A percentile compares a stretch with the other conserved stretches of the same genome.
Evolutionary conservation across 2,113 vertebrate genomes (phyloP).

Genomic region (Xyrauchen texanus): DNA sequence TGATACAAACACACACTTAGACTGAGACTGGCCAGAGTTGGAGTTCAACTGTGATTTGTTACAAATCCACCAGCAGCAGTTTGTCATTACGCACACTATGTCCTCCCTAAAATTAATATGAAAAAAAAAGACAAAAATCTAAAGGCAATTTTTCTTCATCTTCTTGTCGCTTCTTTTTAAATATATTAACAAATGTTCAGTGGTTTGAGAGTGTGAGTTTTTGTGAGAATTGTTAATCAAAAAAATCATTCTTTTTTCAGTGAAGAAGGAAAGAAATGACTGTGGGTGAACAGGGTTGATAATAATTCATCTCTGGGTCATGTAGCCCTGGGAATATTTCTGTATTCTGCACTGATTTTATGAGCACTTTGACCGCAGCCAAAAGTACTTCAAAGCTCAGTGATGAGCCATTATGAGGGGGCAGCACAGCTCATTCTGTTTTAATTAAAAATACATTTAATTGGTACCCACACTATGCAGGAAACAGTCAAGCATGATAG

Average conservation of each 20-base stretch:
- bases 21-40: conserved; percentile 34
- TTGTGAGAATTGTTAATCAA: too few species aligned
- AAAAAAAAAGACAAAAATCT: too few species aligned
- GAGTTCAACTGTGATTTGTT: conserved; percentile 43
- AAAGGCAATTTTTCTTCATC: too few species aligned
- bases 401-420: background rate
- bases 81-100: background rate
- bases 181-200: too few species aligned
- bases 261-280: conserved; percentile 20
- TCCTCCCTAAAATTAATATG: background rate
- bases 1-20: conserved; percentile 2
- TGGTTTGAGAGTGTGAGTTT: background rate
- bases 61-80: background rate
- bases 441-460: too few species aligned
- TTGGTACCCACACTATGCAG: too few species aligned
- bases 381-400: background rate
- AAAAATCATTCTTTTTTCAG: too few species aligned
- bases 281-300: conserved; percentile 10
- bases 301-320: conserved; percentile 57
- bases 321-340: conserved; percentile 37
- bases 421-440: background rate
- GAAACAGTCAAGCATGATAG: too few species aligned
- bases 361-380: background rate
- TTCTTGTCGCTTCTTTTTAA: too few species aligned
- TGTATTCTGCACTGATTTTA: conserved; percentile 1